phyloP scores from a whole-genome alignment of 2,113 vertebrate species.

The Varanus salvator region DNA sequence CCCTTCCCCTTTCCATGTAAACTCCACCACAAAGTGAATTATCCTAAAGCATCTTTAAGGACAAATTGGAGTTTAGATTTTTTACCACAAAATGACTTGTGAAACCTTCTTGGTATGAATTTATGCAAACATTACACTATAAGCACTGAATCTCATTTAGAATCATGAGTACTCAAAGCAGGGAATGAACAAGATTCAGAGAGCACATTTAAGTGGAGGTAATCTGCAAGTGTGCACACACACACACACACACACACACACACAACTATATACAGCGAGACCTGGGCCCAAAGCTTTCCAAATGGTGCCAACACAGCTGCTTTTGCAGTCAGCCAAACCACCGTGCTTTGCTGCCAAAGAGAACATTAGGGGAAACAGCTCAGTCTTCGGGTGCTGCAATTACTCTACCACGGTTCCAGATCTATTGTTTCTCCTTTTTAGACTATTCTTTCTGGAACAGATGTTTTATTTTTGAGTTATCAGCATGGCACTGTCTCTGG shows the following conservation, averaged over 20 bases:
- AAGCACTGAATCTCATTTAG: constrained; percentile 38
- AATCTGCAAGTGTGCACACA: background rate
- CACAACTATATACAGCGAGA: background rate
- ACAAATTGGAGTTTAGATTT: constrained; percentile 18
- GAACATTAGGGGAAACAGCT: constrained; percentile 19
- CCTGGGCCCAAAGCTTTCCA: constrained; percentile 62
- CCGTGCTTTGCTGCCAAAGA: constrained; percentile 53
- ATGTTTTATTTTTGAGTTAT: constrained; percentile 37
- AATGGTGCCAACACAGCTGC: constrained; percentile 70
- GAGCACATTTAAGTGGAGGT: constrained; percentile 36
- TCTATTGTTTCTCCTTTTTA: constrained; percentile 52
- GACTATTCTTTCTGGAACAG: constrained; percentile 30
- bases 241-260: background rate
- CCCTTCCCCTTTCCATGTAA: background rate
- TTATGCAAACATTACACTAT: constrained; percentile 48
- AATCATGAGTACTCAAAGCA: constrained; percentile 40
- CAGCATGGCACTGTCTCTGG: constrained; percentile 6
- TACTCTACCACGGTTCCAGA: constrained; percentile 55
- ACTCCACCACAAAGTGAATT: constrained; percentile 26
- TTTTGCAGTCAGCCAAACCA: constrained; percentile 70
- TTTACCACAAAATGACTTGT: constrained; percentile 38
- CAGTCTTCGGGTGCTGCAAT: constrained; percentile 57
- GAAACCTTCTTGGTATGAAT: constrained; percentile 41
- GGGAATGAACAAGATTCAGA: constrained; percentile 43
- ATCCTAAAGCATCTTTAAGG: constrained; percentile 21